phyloP scores from a whole-genome alignment of 2,797 vertebrate species.

The Phrynocephalus forsythii region DNA sequence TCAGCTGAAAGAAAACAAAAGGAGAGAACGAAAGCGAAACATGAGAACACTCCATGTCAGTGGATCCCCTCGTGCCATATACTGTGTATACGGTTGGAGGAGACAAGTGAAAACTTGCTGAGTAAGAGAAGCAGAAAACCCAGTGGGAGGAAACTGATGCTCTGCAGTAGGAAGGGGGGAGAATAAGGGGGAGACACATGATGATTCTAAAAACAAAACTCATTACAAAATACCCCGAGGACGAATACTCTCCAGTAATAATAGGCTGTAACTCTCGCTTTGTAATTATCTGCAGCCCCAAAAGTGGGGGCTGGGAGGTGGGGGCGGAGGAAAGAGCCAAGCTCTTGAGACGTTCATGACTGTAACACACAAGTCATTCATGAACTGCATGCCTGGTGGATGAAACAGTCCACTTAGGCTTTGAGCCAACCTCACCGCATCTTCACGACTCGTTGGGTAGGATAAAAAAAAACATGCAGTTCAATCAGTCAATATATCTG shows the following conservation, averaged over 20 bases:
- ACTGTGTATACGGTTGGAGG: too few relatives aligned
- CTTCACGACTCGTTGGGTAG: neutral
- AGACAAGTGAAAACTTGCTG: conserved; percentile 1
- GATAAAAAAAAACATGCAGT: too few relatives aligned
- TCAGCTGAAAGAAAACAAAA: neutral
- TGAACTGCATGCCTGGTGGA: neutral
- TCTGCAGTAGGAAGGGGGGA: neutral
- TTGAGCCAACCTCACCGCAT: neutral
- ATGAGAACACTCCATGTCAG: neutral
- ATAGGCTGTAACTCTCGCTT: neutral
- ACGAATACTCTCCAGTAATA: conserved; percentile 10
- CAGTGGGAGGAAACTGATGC: neutral
- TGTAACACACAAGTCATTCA: neutral
- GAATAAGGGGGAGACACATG: too few relatives aligned
- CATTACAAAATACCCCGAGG: conserved; percentile 22
- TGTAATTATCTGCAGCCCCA: conserved; percentile 17
- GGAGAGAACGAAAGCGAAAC: neutral
- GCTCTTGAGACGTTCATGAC: conserved; percentile 1
- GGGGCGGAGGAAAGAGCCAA: neutral
- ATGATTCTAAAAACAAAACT: conserved; percentile 16
- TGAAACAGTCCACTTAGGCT: conserved; percentile 4
- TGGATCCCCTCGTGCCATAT: neutral
- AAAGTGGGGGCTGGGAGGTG: too few relatives aligned
- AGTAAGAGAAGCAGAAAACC: neutral
- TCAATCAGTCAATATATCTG: too few relatives aligned